Percentiles rank a stretch among this genome's conserved stretches.
Evolutionary conservation across 2,797 vertebrate genomes (phyloP).

Genomic region (Falco concolor): DNA sequence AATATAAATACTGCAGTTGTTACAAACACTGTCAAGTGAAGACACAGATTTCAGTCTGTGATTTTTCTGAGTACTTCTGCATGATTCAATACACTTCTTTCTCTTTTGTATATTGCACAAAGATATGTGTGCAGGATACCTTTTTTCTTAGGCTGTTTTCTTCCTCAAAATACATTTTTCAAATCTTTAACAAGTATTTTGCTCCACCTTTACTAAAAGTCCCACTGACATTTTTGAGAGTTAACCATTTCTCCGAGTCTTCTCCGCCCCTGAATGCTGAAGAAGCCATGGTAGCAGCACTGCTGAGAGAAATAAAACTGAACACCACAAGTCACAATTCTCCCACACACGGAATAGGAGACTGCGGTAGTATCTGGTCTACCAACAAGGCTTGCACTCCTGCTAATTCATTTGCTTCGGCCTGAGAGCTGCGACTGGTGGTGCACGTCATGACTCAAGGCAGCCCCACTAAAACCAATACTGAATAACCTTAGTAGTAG

Average conservation of each 20-base stretch:
- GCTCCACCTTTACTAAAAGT: not conserved
- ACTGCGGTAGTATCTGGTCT: not conserved
- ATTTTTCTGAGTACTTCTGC: not conserved
- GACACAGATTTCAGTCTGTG: not conserved
- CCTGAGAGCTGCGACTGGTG: not conserved
- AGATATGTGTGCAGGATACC: not conserved
- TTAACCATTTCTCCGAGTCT: not conserved
- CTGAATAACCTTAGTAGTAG: not conserved
- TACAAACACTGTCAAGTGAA: not conserved
- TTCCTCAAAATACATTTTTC: not conserved
- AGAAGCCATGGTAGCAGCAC: not conserved
- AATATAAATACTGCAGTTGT: not conserved
- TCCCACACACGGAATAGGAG: fast-evolving
- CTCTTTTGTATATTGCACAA: not conserved
- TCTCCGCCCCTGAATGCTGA: not conserved
- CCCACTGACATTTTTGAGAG: not conserved
- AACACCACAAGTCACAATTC: not conserved
- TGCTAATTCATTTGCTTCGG: not conserved
- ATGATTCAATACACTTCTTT: not conserved
- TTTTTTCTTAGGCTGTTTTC: not conserved
- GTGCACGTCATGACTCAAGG: not conserved
- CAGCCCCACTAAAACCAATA: not conserved
- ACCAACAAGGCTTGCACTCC: not conserved
- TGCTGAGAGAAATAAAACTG: not conserved
- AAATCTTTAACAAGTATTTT: not conserved